Conservation (phyloP, 2,797 vertebrate genomes). For the Poecile montanus region DNA sequence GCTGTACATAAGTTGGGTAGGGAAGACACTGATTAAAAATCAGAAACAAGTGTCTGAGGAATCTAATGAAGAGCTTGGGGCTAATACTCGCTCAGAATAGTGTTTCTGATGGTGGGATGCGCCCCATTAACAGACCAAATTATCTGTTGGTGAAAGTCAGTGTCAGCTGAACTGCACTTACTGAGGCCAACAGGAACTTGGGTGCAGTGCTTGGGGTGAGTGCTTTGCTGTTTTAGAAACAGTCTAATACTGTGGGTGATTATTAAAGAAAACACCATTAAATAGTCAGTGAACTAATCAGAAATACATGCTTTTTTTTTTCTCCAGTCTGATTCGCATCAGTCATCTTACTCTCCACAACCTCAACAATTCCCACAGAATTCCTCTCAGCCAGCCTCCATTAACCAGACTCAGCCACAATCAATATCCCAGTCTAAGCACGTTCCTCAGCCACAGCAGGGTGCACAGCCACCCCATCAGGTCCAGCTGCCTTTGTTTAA, state of each 20-base stretch:
- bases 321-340: conserved; percentile 89
- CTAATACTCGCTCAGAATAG: background rate
- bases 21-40: background rate
- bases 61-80: background rate
- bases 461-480: conserved; percentile 80
- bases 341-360: conserved; percentile 94
- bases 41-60: background rate
- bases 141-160: background rate
- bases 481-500: conserved; percentile 90
- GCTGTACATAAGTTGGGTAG: background rate
- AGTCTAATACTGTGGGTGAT: background rate
- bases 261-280: conserved; percentile 27
- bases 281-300: conserved; percentile 61
- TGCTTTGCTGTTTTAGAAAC: background rate
- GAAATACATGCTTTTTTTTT: conserved; percentile 54
- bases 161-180: background rate
- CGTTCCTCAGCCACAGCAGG: conserved; percentile 75
- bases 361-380: conserved; percentile 85
- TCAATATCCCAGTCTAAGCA: conserved; percentile 84
- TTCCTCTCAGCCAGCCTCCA: conserved; percentile 81
- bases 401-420: conserved; percentile 83
- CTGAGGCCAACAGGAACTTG: background rate
- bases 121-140: background rate
- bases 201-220: background rate
- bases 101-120: conserved; percentile 2